Evolutionary conservation across 2,888 invertebrate species (phyloP), one percentile per base, ranked within the genome.

Genomic region (Tetragonisca angustula): DNA sequence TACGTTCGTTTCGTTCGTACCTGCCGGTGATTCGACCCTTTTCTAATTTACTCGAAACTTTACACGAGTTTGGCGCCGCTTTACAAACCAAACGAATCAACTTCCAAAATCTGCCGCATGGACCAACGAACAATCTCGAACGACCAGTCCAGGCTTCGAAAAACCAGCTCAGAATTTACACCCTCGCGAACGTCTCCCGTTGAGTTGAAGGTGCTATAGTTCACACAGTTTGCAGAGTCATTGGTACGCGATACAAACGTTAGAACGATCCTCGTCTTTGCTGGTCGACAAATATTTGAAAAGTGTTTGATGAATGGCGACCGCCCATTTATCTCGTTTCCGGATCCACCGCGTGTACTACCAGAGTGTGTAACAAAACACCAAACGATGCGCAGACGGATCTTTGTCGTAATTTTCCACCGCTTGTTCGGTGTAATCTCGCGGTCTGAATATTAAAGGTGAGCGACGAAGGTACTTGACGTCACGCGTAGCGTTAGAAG

Each of bases 251-350:
- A 43, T 43, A 9, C 43, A 43, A 43, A 43, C 43, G 43, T 43
- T 11, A 43, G 21, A n/a, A 61, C 52, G 43, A 27, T 67, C 68
- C 61, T 15, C n/a, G 50, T 27, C 32, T 49, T 81, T 49, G 56
- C 64, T 76, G 74, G 73, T 32, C 65, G 64, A 50, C 24, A 56
- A 61, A 70, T 54, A 68, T 80, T 43, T 74, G 73, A 65, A 79
- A 81, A 76, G 77, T 67, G 85, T 69, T 78, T 70, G 62, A 3
- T 27, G 77, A 75, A 71, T 71, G 21, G 85, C 49, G 69, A 61
- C 76, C 77, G 76, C 27, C 69, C 79, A 79, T 86, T 88, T 86
- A 88, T 88, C 81, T 88, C 70, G 77, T 78, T 87, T 88, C 89
- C 84, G 84, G 81, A 54, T 82, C 43, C 74, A 54, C 59, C 68